Percentiles rank a stretch among this genome's conserved stretches.
These are phyloP conservation scores for Drosophila suzukii DNA, from an alignment of 1,140 invertebrate genomes.

Conservation along the genomic window DNA sequence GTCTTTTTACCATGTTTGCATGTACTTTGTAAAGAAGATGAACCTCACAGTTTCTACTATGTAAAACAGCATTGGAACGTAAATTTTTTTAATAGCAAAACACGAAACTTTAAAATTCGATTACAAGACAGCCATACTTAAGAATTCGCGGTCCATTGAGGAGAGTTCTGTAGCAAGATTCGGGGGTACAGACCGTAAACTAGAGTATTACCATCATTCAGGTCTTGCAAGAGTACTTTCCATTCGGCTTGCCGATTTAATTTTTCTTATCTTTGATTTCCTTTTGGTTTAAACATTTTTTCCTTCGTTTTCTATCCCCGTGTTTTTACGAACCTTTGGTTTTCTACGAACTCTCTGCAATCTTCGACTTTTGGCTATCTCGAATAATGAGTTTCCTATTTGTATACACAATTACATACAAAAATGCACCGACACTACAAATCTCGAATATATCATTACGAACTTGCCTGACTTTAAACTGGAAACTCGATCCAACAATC, in stretches of 20 bases:
- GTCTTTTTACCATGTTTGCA: too few relatives aligned
- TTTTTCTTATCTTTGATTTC: constrained; percentile 11
- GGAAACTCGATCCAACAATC: constrained; percentile 13
- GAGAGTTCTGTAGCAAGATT: too few relatives aligned
- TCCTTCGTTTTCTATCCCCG: constrained; percentile 23
- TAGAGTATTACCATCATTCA: background rate
- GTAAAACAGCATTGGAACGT: too few relatives aligned
- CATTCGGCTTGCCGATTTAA: constrained; percentile 49
- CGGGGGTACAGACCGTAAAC: too few relatives aligned
- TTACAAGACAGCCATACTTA: too few relatives aligned
- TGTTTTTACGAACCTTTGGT: constrained; percentile 18
- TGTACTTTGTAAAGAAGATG: too few relatives aligned
- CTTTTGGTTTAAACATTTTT: constrained; percentile 22
- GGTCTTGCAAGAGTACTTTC: constrained; percentile 37
- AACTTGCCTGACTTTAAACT: constrained; percentile 27
- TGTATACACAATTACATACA: constrained; percentile 51
- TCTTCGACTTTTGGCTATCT: constrained; percentile 49
- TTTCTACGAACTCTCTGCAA: constrained; percentile 15
- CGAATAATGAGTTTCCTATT: constrained; percentile 76
- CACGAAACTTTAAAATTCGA: too few relatives aligned
- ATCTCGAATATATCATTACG: constrained; percentile 22
- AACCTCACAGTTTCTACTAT: too few relatives aligned
- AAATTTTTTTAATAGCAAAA: too few relatives aligned
- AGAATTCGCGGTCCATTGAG: too few relatives aligned
- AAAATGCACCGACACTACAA: constrained; percentile 12